A percentile compares a stretch with the other conserved stretches of the same genome.
phyloP scores from a whole-genome alignment of 2,113 vertebrate genomes.

The Perca flavescens region DNA sequence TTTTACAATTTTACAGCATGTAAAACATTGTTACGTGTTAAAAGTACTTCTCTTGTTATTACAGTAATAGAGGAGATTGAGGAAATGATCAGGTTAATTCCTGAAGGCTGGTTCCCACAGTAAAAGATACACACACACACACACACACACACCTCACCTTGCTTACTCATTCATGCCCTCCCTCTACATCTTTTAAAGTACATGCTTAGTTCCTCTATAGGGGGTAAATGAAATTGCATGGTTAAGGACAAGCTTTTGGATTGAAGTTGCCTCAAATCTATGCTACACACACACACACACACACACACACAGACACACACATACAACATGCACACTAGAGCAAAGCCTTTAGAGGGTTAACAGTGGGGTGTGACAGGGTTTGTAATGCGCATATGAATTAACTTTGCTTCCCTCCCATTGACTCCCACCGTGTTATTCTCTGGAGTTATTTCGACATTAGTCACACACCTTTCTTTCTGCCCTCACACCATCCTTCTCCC shows the following conservation, averaged over 20 bases:
- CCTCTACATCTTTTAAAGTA: conserved; percentile 55
- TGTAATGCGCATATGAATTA: conserved; percentile 79
- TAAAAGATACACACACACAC: conserved; percentile 28
- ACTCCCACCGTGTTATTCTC: conserved; percentile 78
- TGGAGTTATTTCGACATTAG: conserved; percentile 72
- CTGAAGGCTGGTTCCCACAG: conserved; percentile 64
- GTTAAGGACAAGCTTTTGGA: conserved; percentile 64
- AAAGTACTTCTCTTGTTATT: conserved; percentile 5
- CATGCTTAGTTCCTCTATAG: conserved; percentile 60
- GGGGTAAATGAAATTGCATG: conserved; percentile 79
- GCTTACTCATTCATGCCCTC: conserved; percentile 28
- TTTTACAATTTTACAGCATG: not conserved
- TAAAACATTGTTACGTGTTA: not conserved
- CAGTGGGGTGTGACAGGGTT: conserved; percentile 76
- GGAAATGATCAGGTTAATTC: conserved; percentile 58
- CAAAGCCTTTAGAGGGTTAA: conserved; percentile 60
- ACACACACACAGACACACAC: conserved; percentile 38
- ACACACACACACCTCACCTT: conserved; percentile 37
- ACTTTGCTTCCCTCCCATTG: conserved; percentile 54
- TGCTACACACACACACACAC: conserved; percentile 19
- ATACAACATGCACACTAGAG: conserved; percentile 39
- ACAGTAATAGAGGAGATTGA: conserved; percentile 8
- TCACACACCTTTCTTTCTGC: conserved; percentile 75
- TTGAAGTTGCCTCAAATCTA: conserved; percentile 44
- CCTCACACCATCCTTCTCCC: conserved; percentile 54